These are phyloP conservation scores for Phocides pigmalion DNA, from an alignment of 1,140 invertebrate species.

Conservation along the genomic window DNA sequence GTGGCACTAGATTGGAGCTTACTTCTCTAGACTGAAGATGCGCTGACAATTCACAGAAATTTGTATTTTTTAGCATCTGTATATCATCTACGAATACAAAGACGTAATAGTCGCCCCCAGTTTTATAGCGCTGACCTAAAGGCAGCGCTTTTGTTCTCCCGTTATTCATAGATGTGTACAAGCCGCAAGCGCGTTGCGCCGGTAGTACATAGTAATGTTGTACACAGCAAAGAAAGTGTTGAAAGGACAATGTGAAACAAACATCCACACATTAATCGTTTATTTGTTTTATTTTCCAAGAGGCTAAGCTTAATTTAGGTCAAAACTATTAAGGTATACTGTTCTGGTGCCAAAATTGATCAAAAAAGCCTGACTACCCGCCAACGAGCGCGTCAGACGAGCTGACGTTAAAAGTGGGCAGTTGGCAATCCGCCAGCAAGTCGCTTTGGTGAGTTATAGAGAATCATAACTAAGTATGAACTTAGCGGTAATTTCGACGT, in stretches of 20 bases:
- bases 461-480: conserved; percentile 14
- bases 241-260: background rate
- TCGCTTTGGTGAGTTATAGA: conserved; percentile 17
- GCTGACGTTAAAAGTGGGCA: conserved; percentile 41
- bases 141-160: too few relatives aligned
- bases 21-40: too few relatives aligned
- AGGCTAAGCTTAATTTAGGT: conserved; percentile 25
- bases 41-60: too few relatives aligned
- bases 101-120: too few relatives aligned
- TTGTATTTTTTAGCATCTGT: too few relatives aligned
- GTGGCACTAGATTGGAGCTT: too few relatives aligned
- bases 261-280: background rate
- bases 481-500: background rate
- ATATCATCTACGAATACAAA: too few relatives aligned
- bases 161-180: too few relatives aligned
- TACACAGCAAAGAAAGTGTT: background rate
- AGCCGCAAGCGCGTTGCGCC: too few relatives aligned
- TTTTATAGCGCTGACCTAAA: too few relatives aligned
- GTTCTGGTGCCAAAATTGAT: conserved; percentile 28
- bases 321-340: conserved; percentile 30
- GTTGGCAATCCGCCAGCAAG: conserved; percentile 33
- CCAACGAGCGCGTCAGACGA: conserved; percentile 22
- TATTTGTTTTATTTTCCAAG: conserved; percentile 7
- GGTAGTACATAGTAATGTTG: too few relatives aligned
- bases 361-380: conserved; percentile 29